A percentile compares a stretch with the other conserved stretches of the same genome.
These are phyloP conservation scores for Hypomecis punctinalis DNA, from an alignment of 2,888 invertebrate species.

Conservation along the genomic window DNA sequence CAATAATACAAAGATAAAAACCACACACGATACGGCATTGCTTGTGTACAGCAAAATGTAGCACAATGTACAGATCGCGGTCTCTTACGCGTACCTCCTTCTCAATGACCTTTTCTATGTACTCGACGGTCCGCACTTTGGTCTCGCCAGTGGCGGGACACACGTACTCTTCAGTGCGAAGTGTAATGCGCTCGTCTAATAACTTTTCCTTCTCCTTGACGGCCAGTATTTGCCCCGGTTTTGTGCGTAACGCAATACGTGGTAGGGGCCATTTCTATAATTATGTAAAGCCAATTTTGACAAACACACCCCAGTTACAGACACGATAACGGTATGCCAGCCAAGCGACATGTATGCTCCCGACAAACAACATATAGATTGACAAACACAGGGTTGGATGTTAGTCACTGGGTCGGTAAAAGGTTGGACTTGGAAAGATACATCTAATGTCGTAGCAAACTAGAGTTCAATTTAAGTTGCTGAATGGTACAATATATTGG, in stretches of 20 bases:
- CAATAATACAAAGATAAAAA: slow-evolving; percentile 66
- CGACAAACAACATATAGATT: slow-evolving; percentile 44
- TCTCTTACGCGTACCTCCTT: slow-evolving; percentile 91
- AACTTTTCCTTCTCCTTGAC: slow-evolving; percentile 96
- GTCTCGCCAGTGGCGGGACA: slow-evolving; percentile 94
- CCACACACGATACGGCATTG: slow-evolving; percentile 78
- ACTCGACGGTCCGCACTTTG: slow-evolving; percentile 95
- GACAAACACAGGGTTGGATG: slow-evolving; percentile 51
- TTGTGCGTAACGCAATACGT: slow-evolving; percentile 94
- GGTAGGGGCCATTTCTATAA: slow-evolving; percentile 88
- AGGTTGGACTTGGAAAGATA: slow-evolving; percentile 36
- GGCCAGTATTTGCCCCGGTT: slow-evolving; percentile 92
- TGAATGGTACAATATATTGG: slow-evolving; percentile 39
- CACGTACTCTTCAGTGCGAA: slow-evolving; percentile 94
- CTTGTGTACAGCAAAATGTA: slow-evolving; percentile 77
- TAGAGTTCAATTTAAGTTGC: slow-evolving; percentile 4
- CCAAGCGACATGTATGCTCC: slow-evolving; percentile 70
- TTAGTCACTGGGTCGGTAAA: slow-evolving; percentile 52
- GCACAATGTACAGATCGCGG: slow-evolving; percentile 75
- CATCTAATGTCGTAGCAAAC: slow-evolving; percentile 13
- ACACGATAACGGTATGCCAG: slow-evolving; percentile 62
- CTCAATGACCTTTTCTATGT: slow-evolving; percentile 97
- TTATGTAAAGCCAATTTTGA: slow-evolving; percentile 80
- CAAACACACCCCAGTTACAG: slow-evolving; percentile 71
- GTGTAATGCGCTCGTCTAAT: slow-evolving; percentile 94